phyloP scores from a whole-genome alignment of 2,797 vertebrate genomes.

The Potorous gilbertii region DNA sequence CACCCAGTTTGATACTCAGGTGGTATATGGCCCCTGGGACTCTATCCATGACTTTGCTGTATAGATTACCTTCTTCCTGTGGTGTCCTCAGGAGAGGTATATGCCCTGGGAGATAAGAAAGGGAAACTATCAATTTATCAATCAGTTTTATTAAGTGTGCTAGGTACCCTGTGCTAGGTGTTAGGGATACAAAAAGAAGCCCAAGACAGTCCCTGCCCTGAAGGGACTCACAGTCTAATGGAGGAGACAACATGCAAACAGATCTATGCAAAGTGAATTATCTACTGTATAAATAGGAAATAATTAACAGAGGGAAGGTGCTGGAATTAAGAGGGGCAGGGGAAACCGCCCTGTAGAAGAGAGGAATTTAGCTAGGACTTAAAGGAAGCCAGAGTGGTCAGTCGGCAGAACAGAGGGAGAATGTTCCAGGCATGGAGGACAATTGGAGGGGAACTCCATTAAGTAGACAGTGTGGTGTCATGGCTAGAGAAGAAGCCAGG shows the following conservation, averaged over 20 bases:
- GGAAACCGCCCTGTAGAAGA: background rate
- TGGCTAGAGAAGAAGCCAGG: background rate
- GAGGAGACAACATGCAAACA: background rate
- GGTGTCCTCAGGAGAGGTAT: background rate
- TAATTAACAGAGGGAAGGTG: background rate
- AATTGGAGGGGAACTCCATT: no score
- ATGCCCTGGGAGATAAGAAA: background rate
- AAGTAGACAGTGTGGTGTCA: background rate
- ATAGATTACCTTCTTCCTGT: background rate
- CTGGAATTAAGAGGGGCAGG: background rate
- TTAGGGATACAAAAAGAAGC: background rate
- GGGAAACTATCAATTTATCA: no score
- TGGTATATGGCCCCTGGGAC: background rate
- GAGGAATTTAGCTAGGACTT: background rate
- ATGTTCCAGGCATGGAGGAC: background rate
- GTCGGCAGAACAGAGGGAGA: background rate
- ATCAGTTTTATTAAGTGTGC: background rate
- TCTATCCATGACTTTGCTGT: background rate
- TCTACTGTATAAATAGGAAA: background rate
- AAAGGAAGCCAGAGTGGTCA: background rate
- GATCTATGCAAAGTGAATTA: background rate
- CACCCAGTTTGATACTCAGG: background rate
- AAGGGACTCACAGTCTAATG: background rate
- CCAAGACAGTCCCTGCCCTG: background rate
- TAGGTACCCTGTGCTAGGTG: background rate